Percentiles rank a stretch among this genome's conserved stretches.
Evolutionary conservation across 2,888 invertebrate species (phyloP).

Genomic region (Drosophila seclusa): DNA sequence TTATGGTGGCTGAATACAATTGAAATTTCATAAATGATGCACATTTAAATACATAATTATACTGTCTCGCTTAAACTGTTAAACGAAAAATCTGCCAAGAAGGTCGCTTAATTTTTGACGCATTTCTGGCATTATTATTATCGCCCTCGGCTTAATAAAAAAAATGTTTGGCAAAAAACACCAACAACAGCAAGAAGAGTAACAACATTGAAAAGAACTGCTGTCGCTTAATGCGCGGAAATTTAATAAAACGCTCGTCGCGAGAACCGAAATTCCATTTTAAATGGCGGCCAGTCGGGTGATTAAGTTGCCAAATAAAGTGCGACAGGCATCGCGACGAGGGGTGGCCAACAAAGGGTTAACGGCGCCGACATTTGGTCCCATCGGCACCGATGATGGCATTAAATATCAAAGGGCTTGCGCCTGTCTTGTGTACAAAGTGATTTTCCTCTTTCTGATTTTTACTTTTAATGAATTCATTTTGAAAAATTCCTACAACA

Average conservation of each 20-base stretch:
- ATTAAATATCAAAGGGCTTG: conserved; percentile 79
- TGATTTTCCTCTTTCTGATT: conserved; percentile 68
- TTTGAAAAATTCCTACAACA: conserved; percentile 61
- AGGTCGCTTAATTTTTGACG: conserved; percentile 63
- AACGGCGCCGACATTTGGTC: conserved; percentile 33
- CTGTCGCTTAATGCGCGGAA: conserved; percentile 64
- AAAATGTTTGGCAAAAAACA: conserved; percentile 7
- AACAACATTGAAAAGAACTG: conserved; percentile 58
- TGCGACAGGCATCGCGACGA: conserved; percentile 54
- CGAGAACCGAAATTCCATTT: conserved; percentile 65
- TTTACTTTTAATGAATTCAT: conserved; percentile 81
- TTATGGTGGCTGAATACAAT: neutral
- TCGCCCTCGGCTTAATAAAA: conserved; percentile 40
- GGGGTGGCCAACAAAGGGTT: conserved; percentile 52
- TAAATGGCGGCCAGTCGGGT: conserved; percentile 74
- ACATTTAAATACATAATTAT: neutral
- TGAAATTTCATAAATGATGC: neutral
- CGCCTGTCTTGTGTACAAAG: conserved; percentile 63
- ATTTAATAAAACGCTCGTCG: conserved; percentile 73
- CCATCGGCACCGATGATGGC: conserved; percentile 39
- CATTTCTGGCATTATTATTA: conserved; percentile 65
- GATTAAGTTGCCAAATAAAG: conserved; percentile 80
- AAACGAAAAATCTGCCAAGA: conserved; percentile 42
- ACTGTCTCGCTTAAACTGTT: neutral
- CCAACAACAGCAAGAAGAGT: conserved; percentile 2